Evolutionary conservation across 2,797 vertebrate species (phyloP).

Genomic region (Pristis pectinata): DNA sequence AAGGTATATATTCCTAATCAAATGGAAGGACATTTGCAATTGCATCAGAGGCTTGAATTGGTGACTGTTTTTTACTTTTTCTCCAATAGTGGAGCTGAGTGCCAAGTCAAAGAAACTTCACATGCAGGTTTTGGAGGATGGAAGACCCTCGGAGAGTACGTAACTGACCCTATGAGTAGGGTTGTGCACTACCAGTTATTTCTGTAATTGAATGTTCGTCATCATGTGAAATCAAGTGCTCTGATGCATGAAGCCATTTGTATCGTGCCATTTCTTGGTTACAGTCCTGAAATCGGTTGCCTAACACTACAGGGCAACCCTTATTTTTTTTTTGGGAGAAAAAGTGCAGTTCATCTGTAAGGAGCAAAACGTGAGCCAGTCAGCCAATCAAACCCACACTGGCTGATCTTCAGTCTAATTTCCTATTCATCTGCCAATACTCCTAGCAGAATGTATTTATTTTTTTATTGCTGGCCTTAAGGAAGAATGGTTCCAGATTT

Average conservation of each 20-base stretch:
- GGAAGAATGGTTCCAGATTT: neutral
- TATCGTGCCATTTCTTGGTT: neutral
- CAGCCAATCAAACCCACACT: neutral
- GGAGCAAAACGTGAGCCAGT: neutral
- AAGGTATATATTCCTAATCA: neutral
- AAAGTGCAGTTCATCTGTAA: neutral
- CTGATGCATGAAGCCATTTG: neutral
- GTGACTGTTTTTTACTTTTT: neutral
- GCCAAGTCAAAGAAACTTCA: constrained; percentile 82
- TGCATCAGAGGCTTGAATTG: no score
- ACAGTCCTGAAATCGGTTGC: neutral
- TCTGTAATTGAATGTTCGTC: neutral
- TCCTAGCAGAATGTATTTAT: no score
- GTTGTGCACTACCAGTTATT: neutral
- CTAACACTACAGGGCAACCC: neutral
- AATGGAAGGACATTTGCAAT: no score
- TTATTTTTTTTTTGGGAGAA: neutral
- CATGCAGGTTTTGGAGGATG: constrained; percentile 69
- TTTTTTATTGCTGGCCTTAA: no score
- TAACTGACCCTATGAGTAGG: constrained; percentile 44
- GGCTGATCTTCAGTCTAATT: neutral
- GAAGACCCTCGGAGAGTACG: constrained; percentile 66
- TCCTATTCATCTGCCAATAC: neutral
- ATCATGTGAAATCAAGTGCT: constrained; percentile 4
- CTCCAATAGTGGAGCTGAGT: constrained; percentile 76